Conservation (phyloP, 2,797 vertebrate genomes). For the Gadopsis marmoratus region DNA sequence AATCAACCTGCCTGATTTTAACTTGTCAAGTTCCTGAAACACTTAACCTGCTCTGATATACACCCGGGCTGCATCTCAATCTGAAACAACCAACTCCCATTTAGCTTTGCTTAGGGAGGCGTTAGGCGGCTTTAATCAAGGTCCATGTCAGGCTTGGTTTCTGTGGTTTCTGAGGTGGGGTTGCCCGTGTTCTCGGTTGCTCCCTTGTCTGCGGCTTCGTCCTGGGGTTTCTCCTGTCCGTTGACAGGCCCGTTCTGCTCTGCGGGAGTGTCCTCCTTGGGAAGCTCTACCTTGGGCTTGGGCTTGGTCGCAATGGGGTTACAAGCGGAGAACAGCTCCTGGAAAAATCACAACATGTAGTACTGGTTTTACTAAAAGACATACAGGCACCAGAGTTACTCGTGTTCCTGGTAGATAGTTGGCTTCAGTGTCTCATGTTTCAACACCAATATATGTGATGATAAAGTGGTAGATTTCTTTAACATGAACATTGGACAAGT, state of each 20-base stretch:
- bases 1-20: slow-evolving; percentile 72
- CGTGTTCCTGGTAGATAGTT: not conserved
- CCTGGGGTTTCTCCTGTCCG: slow-evolving; percentile 84
- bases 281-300: slow-evolving; percentile 96
- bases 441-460: not conserved
- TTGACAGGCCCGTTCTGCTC: slow-evolving; percentile 95
- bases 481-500: not conserved
- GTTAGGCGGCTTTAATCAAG: slow-evolving; percentile 89
- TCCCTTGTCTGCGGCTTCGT: slow-evolving; percentile 72
- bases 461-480: not conserved
- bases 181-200: slow-evolving; percentile 78
- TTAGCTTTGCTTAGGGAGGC: slow-evolving; percentile 57
- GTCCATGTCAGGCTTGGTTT: slow-evolving; percentile 97
- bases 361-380: not conserved
- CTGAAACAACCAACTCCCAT: slow-evolving; percentile 70
- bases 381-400: not conserved
- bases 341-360: slow-evolving; percentile 21
- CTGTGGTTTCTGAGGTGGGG: slow-evolving; percentile 80
- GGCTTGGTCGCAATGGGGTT: slow-evolving; percentile 94
- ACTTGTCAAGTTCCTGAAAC: slow-evolving; percentile 74
- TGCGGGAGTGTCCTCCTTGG: slow-evolving; percentile 91
- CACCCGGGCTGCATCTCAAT: slow-evolving; percentile 73
- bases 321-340: slow-evolving; percentile 86
- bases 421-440: not conserved
- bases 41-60: slow-evolving; percentile 72